Conservation (phyloP, 2,797 vertebrate species). For the Pangasius djambal region DNA sequence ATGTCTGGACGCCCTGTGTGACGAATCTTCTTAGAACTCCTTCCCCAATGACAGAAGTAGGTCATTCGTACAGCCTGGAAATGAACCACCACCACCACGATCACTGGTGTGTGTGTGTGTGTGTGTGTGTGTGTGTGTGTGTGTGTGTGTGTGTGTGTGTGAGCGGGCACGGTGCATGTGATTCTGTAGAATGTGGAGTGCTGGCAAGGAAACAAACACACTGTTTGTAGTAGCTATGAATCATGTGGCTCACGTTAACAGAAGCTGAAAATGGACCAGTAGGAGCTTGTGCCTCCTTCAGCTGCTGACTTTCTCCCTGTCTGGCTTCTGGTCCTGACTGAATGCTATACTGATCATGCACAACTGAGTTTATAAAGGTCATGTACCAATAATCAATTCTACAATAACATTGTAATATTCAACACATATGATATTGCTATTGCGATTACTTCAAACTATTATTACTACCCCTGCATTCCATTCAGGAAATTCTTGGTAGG, state of each 20-base stretch:
- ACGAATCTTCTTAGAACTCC: background rate
- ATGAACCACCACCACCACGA: slow-evolving; percentile 54
- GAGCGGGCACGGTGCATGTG: slow-evolving; percentile 42
- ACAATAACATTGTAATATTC: background rate
- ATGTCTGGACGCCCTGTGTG: background rate
- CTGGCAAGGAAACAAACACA: slow-evolving; percentile 68
- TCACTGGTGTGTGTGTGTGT: background rate
- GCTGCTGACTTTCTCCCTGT: slow-evolving; percentile 42
- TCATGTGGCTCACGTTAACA: slow-evolving; percentile 63
- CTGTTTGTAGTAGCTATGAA: slow-evolving; percentile 66
- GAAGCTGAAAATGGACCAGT: slow-evolving; percentile 60
- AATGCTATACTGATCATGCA: background rate
- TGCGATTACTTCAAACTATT: background rate
- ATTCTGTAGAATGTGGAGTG: slow-evolving; percentile 63
- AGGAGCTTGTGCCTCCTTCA: slow-evolving; percentile 46
- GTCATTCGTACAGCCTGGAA: slow-evolving; percentile 71
- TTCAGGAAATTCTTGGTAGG: background rate
- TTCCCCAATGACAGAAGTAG: slow-evolving; percentile 65
- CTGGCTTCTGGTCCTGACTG: slow-evolving; percentile 17
- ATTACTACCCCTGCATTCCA: background rate
- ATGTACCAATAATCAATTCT: background rate
- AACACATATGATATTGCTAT: background rate
- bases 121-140: background rate
- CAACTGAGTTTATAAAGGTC: background rate
- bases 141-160: background rate